Evolutionary conservation across 2,797 vertebrate species (phyloP), one percentile per base, ranked within the genome.

Genomic region (Caiman crocodilus): DNA sequence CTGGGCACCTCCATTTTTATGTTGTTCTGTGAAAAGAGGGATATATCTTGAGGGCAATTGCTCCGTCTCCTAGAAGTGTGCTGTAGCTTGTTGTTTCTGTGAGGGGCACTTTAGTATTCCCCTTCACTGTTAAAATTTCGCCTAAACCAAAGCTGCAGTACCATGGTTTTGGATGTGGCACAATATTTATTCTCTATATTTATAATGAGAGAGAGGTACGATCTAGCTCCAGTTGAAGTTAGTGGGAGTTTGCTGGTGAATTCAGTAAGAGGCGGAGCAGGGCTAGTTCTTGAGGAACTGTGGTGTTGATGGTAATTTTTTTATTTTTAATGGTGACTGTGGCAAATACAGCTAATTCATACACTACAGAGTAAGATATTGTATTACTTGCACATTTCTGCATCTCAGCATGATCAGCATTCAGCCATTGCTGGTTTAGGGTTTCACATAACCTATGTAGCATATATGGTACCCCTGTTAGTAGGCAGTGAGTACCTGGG

Each of bases 401-500:
- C 80, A 89, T 30, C 87, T 21, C 6, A 1, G 76, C 28, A 21
- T 14, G 14, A 21, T 73, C 92, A 73, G 55, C 76, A 5, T 82
- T 76, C 59, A 82, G 10, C 64, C 60, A 0, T 67, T 67, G 7
- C 56, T 59, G 12, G 63, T 84, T 84, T 69, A 69, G 58, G 77
- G 73, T 85, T 30, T 76, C 58, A 1, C 16, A 1, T 9, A 30
- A 73, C 42, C 59, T 90, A 57, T 50, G 5, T 71, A 88, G 82
- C 20, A 14, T 77, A 30, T 50, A 28, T 79, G 77, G 75, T 56
- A 17, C 86, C 90, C 92, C 96, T 85, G 83, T 76, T 14, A 55
- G 76, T 76, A 42, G 23, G 16, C 3, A 84, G 81, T 88, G 81
- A 94, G 77, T 30, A 61, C 28, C 82, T 95, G 92, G 84, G 88